Conservation (phyloP, 2,797 vertebrate species). For the Muscicapa striata region DNA sequence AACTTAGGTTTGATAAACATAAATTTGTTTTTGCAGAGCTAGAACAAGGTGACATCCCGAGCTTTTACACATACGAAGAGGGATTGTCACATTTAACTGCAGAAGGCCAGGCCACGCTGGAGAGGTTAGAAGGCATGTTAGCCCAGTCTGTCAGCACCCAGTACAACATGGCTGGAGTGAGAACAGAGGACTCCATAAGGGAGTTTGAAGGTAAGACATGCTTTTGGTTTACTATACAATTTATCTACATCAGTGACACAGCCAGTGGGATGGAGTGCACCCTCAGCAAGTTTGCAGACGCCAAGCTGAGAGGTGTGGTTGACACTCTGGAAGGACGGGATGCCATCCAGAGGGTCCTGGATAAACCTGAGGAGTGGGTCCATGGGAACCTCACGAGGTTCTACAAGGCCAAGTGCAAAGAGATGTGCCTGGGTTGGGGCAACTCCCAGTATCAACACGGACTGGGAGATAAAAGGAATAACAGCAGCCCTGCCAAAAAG, state of each 20-base stretch:
- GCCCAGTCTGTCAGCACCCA: conserved; percentile 88
- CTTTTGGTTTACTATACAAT: not conserved
- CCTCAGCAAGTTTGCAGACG: not conserved
- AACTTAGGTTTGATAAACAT: not conserved
- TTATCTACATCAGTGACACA: not conserved
- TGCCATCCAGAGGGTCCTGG: not conserved
- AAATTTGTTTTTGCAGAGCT: conserved; percentile 77
- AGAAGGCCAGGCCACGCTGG: conserved; percentile 92
- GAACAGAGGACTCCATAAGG: conserved; percentile 83
- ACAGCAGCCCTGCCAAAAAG: not conserved
- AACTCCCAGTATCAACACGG: not conserved
- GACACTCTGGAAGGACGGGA: not conserved
- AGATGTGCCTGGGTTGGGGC: not conserved
- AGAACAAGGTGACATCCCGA: conserved; percentile 85
- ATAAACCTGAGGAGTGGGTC: not conserved
- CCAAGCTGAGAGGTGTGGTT: not conserved
- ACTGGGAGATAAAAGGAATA: not conserved
- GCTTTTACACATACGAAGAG: conserved; percentile 96
- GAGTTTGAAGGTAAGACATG: conserved; percentile 85
- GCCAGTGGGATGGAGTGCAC: not conserved
- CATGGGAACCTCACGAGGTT: not conserved
- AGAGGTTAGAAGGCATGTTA: conserved; percentile 94
- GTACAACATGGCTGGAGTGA: conserved; percentile 95
- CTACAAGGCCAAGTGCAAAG: not conserved
- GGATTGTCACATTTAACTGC: conserved; percentile 89